Evolutionary conservation across 2,888 invertebrate species (phyloP), one percentile per base, ranked within the genome.

Genomic region (Papilio protenor): DNA sequence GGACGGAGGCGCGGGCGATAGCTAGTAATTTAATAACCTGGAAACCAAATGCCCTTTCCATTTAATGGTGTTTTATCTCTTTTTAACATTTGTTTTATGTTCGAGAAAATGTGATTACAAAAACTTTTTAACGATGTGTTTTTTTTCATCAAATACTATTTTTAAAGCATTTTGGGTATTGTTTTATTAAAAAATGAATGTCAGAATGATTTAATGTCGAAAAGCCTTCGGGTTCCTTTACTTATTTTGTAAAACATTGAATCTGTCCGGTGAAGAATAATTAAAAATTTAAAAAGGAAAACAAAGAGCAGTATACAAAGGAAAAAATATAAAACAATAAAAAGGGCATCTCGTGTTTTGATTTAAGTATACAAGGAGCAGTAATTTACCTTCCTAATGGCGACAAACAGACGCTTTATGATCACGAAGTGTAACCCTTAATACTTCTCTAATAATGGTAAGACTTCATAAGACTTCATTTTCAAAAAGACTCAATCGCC

Each of bases 121-220:
- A 40, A 2, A 40, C 8, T 40, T 40, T 40, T 40, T 40, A 8
- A 40, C 40, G 1, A 40, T 8, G 8, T 40, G 1, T 33, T 33
- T 33, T 1, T 40, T 40, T 40, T 40, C 40, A 8, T 40, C 6
- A 3, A 33, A 33, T 33, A 40, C 8, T 40, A 18, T 64, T 64
- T 18, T n/a, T 40, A n/a, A 64, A 64, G 18, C 4, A 14, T 64
- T 64, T 33, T 64, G 33, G 16, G 33, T 18, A 64, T 18, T 1
- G 18, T 18, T 64, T 64, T 33, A 64, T 33, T 64, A 64, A 64
- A 64, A 61, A 64, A 33, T 64, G 18, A 64, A 64, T 64, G 33
- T 64, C 64, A 64, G 33, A 27, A 18, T 18, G 33, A 27, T 16
- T 64, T 64, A 64, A 64, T 33, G 64, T 33, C 18, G 64, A 18